Base-by-base conservation (phyloP, 2,113 vertebrate genomes). In the Rutilus rutilus region DNA sequence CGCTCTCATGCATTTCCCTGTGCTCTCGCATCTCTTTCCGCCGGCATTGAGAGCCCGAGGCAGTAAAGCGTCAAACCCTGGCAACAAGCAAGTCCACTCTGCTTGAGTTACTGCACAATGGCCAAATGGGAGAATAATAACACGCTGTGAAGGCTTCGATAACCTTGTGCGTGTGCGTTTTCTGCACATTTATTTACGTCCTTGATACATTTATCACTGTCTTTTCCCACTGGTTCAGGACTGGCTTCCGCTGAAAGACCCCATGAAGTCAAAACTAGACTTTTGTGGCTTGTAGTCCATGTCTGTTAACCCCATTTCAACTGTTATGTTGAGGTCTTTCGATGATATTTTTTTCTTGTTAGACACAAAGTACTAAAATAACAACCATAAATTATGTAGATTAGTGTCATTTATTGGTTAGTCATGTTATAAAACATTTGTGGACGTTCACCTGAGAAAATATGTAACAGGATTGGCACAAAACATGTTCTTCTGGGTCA, bases 71-170 rank as follows among this genome's bases (percentile, higher is more conserved):
- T 71, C 36, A 42, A 69, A 69, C 30, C 65, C 33, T 36, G 17
- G 15, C 73, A 50, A 52, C 50, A 50, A 33, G 15, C 8, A 5
- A 21, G 25, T 9, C 10, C 4, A 23, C 21, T 42, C 23, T 71
- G 33, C 67, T 12, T 42, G 75, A 77, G 45, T 52, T 77, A 77
- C 74, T 19, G 12, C 12, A 50, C 74, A 52, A 52, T 15, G 25
- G 74, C 25, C n/a, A 23, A 78, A 59, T 14, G 75, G 8, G 36
- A n/a, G 76, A 78, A 76, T 21, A 59, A 78, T 36, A 78, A 78
- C 30, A 54, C 6, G 1, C 52, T 78, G 50, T 12, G 9, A 78
- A 78, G 76, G 27, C 76, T 78, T 42, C 19, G 36, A 71, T 71
- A 71, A 71, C 21, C 67, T 36, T n/a, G 36, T n/a, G 67, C 2